A percentile compares a stretch with the other conserved stretches of the same genome.
Evolutionary conservation across 1,140 invertebrate genomes (phyloP).

Genomic region (Physella acuta): DNA sequence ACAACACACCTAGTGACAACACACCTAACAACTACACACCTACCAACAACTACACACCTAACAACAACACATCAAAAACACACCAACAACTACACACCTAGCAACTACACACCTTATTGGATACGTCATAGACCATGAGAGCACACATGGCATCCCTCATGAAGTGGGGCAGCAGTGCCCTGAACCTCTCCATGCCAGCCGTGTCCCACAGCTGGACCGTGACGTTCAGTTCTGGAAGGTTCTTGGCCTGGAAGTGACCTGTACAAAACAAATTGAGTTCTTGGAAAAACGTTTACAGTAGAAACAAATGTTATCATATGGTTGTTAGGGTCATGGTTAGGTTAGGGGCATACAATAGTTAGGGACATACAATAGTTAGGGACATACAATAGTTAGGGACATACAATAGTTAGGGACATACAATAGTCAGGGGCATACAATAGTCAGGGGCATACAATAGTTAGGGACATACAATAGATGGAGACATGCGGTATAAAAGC

Average conservation of each 20-base stretch:
- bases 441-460: no score
- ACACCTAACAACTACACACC: background rate
- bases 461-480: no score
- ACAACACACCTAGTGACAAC: background rate
- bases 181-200: conserved; percentile 89
- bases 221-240: conserved; percentile 82
- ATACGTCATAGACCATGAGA: conserved; percentile 34
- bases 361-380: no score
- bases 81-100: background rate
- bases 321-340: no score
- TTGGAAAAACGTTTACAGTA: no score
- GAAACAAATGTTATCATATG: no score
- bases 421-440: no score
- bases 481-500: no score
- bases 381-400: no score
- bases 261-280: no score
- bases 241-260: conserved; percentile 61
- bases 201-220: conserved; percentile 93
- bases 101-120: conserved; percentile 22
- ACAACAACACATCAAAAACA: background rate
- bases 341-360: no score
- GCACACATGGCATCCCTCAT: conserved; percentile 31
- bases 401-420: no score
- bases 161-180: conserved; percentile 65
- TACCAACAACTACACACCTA: background rate